Conservation (phyloP, 2,113 vertebrate species). For the Laticauda laticaudata region DNA sequence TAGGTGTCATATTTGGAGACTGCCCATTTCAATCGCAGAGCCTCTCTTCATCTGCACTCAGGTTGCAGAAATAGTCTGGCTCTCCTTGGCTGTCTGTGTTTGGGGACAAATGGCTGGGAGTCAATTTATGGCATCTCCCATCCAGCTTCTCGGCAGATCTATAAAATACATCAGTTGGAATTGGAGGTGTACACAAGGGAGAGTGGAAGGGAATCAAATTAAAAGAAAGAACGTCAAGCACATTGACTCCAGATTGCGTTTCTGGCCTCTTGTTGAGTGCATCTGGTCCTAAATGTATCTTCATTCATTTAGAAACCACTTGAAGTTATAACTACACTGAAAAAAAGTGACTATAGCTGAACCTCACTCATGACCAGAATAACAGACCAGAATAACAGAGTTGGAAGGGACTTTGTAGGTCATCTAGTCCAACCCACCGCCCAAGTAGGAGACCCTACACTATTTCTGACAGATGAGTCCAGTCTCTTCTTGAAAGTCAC, state of each 20-base stretch:
- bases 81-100: constrained; percentile 11
- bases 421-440: no score
- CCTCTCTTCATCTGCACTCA: background rate
- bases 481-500: no score
- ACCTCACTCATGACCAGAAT: background rate
- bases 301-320: background rate
- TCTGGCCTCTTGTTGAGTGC: background rate
- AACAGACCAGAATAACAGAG: no score
- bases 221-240: background rate
- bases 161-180: constrained; percentile 35
- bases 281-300: background rate
- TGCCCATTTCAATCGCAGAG: no score
- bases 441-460: no score
- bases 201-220: background rate
- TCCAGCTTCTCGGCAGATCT: constrained; percentile 18
- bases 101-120: constrained; percentile 20
- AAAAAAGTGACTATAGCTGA: background rate
- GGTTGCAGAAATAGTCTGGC: background rate
- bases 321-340: background rate
- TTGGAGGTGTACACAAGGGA: background rate
- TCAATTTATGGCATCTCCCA: background rate
- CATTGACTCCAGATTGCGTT: background rate
- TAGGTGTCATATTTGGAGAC: background rate
- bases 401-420: no score
- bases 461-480: no score